Conservation (phyloP, 1,140 invertebrate genomes). For the Bombus sibiricus region DNA sequence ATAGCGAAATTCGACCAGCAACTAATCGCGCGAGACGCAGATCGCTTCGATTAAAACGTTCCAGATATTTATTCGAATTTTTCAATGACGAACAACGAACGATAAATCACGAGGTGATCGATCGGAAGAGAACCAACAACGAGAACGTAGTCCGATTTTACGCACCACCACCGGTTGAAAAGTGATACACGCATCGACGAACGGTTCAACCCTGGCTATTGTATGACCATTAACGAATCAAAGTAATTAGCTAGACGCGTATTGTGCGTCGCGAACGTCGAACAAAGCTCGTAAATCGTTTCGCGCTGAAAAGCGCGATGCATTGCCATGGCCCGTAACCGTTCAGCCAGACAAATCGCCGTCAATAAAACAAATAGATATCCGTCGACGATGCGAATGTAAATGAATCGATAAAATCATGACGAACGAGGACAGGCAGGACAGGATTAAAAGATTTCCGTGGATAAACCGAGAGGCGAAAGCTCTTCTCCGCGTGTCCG, state of each 20-base stretch:
- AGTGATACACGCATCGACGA: not conserved
- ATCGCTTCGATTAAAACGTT: not conserved
- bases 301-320: too few relatives aligned
- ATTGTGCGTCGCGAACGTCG: not conserved
- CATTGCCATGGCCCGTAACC: not conserved
- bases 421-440: slow-evolving; percentile 26
- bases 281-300: slow-evolving; percentile 19
- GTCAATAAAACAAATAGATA: slow-evolving; percentile 37
- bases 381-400: slow-evolving; percentile 16
- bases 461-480: slow-evolving; percentile 27
- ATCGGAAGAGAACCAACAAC: not conserved
- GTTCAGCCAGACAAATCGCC: slow-evolving; percentile 17
- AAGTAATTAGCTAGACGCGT: slow-evolving; percentile 35
- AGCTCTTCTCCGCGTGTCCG: not conserved
- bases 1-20: not conserved
- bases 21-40: not conserved
- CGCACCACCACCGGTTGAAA: not conserved
- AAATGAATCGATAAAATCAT: slow-evolving; percentile 53
- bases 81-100: not conserved
- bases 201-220: not conserved
- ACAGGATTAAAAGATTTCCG: slow-evolving; percentile 52
- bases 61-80: not conserved
- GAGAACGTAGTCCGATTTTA: too few relatives aligned
- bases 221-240: slow-evolving; percentile 33
- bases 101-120: not conserved